Base-by-base conservation (phyloP, 2,113 vertebrate genomes). In the Callospermophilus lateralis region DNA sequence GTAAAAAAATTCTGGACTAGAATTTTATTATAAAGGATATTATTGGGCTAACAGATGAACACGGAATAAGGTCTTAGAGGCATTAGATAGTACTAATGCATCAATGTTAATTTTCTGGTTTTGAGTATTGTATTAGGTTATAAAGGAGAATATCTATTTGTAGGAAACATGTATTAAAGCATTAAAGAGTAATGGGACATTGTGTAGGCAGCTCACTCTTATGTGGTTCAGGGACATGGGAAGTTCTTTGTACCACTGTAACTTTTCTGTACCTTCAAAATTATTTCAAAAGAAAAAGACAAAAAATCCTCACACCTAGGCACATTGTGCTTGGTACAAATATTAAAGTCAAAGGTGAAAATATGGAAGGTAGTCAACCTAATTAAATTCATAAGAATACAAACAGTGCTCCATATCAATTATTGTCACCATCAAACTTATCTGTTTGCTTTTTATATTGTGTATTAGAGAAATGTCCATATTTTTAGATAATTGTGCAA, bases 201-300 rank as follows among this genome's bases (percentile, higher is more conserved):
- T 67, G n/a, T 13, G 53, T 39, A 68, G 45, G 22, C 65, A 84
- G 87, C 51, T 48, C 73, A 51, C 15, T 78, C 24, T 53, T 34
- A 61, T 42, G 20, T 45, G 39, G 68, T 67, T 90, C 45, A 61
- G 61, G n/a, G 89, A 73, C 84, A 32, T 16, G n/a, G 10, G 15
- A 51, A 73, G 10, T 89, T 93, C 88, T 90, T 89, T 85, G 68
- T 70, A 37, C 61, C 74, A 32, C 39, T 65, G 24, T 55, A 89
- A 88, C 7, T 48, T 86, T 89, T 81, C 89, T 70, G 13, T 87
- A 34, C 20, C 51, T 39, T 78, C 88, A 30, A 39, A 45, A 72
- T 65, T 34, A 63, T 88, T 96, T 72, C 58, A 92, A 97, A 90
- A 51, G 55, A 74, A 88, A 95, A 92, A 83, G 28, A 3, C 13